Evolutionary conservation across 2,888 invertebrate species (phyloP).

Genomic region (Cryptus viduatorius): DNA sequence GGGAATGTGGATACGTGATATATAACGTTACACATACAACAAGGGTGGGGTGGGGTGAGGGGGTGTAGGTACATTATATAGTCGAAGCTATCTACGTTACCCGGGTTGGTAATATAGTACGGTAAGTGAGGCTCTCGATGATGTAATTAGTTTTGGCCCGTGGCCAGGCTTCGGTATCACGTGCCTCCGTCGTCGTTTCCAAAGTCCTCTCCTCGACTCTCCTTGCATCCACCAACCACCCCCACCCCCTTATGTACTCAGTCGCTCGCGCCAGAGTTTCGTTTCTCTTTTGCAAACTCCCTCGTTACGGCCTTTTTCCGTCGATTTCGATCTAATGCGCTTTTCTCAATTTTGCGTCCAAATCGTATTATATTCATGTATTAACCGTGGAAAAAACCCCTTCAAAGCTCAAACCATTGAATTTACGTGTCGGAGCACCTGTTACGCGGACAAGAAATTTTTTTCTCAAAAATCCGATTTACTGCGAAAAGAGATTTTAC

Average conservation of each 20-base stretch:
- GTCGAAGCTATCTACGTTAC: constrained; percentile 41
- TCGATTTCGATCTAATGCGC: constrained; percentile 15
- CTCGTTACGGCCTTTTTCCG: constrained; percentile 12
- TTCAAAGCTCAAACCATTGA: background rate
- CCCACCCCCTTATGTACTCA: constrained; percentile 6
- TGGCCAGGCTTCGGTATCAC: constrained; percentile 64
- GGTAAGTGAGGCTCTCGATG: constrained; percentile 63
- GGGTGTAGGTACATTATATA: constrained; percentile 9
- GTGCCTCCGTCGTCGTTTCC: constrained; percentile 53
- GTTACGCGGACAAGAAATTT: background rate
- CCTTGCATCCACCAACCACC: background rate
- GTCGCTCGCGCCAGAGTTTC: constrained; percentile 20
- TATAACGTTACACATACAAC: background rate
- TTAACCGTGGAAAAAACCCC: background rate
- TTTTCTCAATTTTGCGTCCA: background rate
- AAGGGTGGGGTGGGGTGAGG: too few species aligned
- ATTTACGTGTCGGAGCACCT: background rate
- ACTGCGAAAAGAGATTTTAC: background rate
- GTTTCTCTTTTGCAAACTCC: constrained; percentile 14
- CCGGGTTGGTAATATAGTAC: constrained; percentile 38
- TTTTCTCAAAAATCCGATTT: background rate
- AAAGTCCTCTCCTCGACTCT: constrained; percentile 42
- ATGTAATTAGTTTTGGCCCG: constrained; percentile 67
- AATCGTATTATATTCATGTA: background rate
- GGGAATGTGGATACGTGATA: background rate